Evolutionary conservation across 2,888 invertebrate genomes (phyloP), one percentile per base, ranked within the genome.

Genomic region (Sinelater perroti): DNA sequence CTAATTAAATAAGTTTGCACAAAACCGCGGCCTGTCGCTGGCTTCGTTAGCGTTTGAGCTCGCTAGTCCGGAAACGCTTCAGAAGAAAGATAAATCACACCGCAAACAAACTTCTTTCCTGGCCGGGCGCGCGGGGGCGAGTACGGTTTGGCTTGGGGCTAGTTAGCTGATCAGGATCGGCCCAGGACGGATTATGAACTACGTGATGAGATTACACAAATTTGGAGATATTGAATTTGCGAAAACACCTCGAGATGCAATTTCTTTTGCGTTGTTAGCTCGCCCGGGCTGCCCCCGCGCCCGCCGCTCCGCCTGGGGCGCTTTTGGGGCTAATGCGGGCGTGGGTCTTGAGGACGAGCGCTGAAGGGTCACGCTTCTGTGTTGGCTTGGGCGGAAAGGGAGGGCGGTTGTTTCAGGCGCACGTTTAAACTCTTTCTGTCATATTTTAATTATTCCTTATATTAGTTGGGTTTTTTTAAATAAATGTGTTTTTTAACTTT

Each of bases 131-230:
- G 38, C 50, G 28, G 18, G 33, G 35, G 30, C 35, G 35, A 20
- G 38, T 18, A 17, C 55, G 42, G 36, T 49, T 51, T 60, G 50
- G 60, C 60, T 55, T 42, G 51, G 47, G 65, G 65, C 62, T 58
- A 65, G 61, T 61, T 57, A 65, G 62, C 58, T 57, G 65, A 66
- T 67, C 65, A 66, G 62, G 63, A 60, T 57, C 61, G 55, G 53
- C 61, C 62, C 58, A 60, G 47, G 44, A 54, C 50, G 66, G 65
- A 67, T 68, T 67, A 66, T 67, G 60, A 62, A 62, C 49, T 62
- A 68, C 68, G 68, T 68, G 68, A 67, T 58, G 51, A 57, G 68
- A 67, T 66, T 68, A 24, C 52, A 61, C 60, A 67, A 67, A 65
- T 61, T 64, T 50, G 62, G 50, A 55, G 55, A 67, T 67, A 68